Conservation (phyloP, 2,888 invertebrate genomes). For the Protonemura montana region DNA sequence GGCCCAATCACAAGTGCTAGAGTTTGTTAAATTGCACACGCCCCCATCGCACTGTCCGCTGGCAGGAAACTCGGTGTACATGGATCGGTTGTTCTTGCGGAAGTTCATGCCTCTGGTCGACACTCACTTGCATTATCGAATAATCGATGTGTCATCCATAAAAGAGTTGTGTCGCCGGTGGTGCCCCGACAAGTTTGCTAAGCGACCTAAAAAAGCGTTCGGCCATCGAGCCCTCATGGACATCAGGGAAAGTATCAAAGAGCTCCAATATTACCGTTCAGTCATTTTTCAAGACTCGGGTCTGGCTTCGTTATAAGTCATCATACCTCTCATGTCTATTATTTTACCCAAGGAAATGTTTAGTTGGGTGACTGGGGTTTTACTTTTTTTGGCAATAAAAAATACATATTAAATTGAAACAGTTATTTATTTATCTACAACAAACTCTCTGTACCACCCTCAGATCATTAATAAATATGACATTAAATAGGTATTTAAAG, state of each 20-base stretch:
- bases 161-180: slow-evolving; percentile 84
- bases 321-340: too few relatives aligned
- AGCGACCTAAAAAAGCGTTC: slow-evolving; percentile 70
- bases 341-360: too few relatives aligned
- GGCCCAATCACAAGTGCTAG: slow-evolving; percentile 76
- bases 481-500: not conserved
- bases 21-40: slow-evolving; percentile 71
- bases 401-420: not conserved
- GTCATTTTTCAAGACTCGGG: slow-evolving; percentile 69
- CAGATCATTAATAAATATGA: not conserved
- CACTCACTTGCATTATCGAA: slow-evolving; percentile 86
- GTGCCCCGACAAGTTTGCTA: slow-evolving; percentile 69
- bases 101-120: slow-evolving; percentile 84
- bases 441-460: not conserved
- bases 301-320: too few relatives aligned
- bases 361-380: not conserved
- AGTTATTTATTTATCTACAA: not conserved
- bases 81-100: slow-evolving; percentile 82
- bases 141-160: slow-evolving; percentile 90
- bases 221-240: slow-evolving; percentile 81
- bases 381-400: not conserved
- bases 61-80: slow-evolving; percentile 88
- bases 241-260: slow-evolving; percentile 84
- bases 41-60: slow-evolving; percentile 71
- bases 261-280: slow-evolving; percentile 80